These are phyloP conservation scores for Hydrolagus colliei DNA, from an alignment of 2,797 vertebrate genomes.

Conservation along the genomic window DNA sequence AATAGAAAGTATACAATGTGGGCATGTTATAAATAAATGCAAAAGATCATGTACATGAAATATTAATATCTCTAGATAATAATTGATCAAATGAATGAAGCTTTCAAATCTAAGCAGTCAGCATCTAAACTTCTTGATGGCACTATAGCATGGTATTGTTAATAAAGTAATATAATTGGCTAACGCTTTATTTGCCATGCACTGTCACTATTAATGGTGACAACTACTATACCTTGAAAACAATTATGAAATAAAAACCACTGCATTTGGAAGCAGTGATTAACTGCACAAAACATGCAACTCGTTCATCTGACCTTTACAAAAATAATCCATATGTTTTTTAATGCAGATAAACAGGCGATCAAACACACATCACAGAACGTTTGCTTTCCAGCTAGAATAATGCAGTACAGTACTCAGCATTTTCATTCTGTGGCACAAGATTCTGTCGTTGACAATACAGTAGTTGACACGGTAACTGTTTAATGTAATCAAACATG, in stretches of 20 bases:
- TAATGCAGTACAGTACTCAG: neutral
- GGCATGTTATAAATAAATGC: neutral
- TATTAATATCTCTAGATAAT: neutral
- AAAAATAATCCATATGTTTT: neutral
- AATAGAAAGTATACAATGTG: neutral
- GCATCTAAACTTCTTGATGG: neutral
- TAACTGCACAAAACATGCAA: neutral
- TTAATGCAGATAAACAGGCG: too few species aligned
- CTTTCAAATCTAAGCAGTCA: neutral
- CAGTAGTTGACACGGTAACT: neutral
- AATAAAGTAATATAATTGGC: neutral
- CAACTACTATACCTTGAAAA: neutral
- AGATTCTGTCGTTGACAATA: neutral
- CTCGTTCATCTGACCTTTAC: neutral
- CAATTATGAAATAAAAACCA: neutral
- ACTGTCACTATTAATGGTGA: neutral
- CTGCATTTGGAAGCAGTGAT: neutral
- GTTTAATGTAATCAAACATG: neutral
- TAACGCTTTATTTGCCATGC: neutral
- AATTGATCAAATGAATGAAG: neutral
- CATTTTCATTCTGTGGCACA: neutral
- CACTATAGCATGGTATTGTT: neutral
- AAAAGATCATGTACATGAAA: neutral
- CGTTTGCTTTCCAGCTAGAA: neutral
- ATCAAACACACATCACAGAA: too few species aligned